These are phyloP conservation scores for Diglossa cyanea DNA, from an alignment of 2,797 vertebrate genomes.

Conservation along the genomic window DNA sequence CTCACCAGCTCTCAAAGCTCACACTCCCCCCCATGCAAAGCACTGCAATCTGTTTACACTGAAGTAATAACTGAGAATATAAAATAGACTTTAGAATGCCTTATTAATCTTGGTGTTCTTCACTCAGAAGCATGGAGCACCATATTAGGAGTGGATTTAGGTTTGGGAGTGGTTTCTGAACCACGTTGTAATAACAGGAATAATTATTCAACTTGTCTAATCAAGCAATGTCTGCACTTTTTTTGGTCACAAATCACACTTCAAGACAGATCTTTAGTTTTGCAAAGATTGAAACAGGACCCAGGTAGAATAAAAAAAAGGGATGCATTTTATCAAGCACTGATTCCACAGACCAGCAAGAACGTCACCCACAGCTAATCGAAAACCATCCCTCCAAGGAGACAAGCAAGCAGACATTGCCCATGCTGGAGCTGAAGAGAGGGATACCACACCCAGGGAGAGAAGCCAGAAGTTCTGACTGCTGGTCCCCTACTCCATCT, in stretches of 20 bases:
- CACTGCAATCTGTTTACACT: neutral
- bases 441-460: neutral
- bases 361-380: neutral
- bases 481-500: neutral
- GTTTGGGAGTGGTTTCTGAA: neutral
- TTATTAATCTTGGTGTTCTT: neutral
- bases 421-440: neutral
- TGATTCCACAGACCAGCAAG: neutral
- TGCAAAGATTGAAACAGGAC: neutral
- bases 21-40: neutral
- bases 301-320: neutral
- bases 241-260: neutral
- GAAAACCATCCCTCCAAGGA: neutral
- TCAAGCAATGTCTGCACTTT: fast-evolving
- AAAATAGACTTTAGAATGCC: neutral
- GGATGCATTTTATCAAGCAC: neutral
- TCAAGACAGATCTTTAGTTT: neutral
- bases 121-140: neutral
- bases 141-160: neutral
- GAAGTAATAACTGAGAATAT: neutral
- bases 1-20: neutral
- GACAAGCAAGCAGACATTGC: neutral
- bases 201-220: neutral
- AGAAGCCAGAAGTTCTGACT: neutral
- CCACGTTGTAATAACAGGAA: neutral